Base-by-base conservation (phyloP, 1,140 invertebrate genomes). In the Leptoteleia sp. region DNA sequence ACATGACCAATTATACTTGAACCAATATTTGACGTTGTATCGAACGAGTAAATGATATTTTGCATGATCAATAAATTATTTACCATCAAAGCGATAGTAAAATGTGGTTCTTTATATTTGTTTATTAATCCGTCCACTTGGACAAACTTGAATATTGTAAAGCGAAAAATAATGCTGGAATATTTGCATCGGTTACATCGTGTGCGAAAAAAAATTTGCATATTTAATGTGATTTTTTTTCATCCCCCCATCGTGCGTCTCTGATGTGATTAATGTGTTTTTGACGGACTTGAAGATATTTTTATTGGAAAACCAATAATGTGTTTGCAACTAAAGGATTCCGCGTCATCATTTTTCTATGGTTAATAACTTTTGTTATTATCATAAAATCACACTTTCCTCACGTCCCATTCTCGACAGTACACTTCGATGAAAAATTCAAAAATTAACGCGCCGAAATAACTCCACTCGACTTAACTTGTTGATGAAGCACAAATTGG, bases 1-100 rank as follows among this genome's bases (percentile, higher is more conserved):
- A 67, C 54, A 47, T 54, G 45, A 54, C 72, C 72, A 61, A 61
- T 76, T 62, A 62, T 55, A 50, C 15, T 52, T 47, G 47, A 68
- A 62, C 62, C 62, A 67, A 68, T 62, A 76, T 68, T 62, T 45
- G 37, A 16, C 64, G 17, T 64, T 27, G 42, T 19, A 48, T 29
- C 29, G n/a, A 45, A 45, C 15, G n/a, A 17, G 25, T 48, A 31
- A 73, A 73, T 73, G 27, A 57, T 57, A 57, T 42, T 50, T 64
- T 50, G 19, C 22, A 35, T 33, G 42, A 64, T 57, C 22, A 73
- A 50, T 64, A 35, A 38, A 57, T 48, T 48, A 57, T 48, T 47
- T 61, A 13, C 17, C 35, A 15, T n/a, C 16, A 22, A 19, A 25
- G 15, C 11, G 13, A 13, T 38, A 27, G 38, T 48, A 22, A 43